Percentiles rank a stretch among this genome's conserved stretches.
phyloP scores from a whole-genome alignment of 2,888 invertebrate species.

The Monoplex corrugatus region DNA sequence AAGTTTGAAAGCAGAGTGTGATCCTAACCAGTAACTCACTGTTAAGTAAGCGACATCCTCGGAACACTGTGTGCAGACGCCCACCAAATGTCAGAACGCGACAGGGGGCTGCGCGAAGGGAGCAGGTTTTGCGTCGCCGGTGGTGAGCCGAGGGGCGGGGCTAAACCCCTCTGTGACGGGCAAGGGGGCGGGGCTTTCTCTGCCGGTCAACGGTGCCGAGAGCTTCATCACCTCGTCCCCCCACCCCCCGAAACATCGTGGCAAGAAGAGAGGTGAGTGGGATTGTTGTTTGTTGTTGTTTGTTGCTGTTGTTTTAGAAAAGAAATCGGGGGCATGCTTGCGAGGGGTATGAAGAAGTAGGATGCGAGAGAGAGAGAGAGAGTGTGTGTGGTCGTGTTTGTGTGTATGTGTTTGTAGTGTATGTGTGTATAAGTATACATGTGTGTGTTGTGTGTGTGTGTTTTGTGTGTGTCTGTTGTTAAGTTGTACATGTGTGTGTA shows the following conservation, averaged over 20 bases:
- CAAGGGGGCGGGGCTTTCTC: constrained; percentile 20
- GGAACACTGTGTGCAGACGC: constrained; percentile 17
- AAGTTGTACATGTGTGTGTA: background rate
- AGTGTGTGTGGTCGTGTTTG: background rate
- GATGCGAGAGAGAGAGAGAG: too few relatives aligned
- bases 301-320: too few relatives aligned
- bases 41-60: too few relatives aligned
- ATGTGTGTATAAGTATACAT: too few relatives aligned
- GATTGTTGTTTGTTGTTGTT: background rate
- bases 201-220: constrained; percentile 52
- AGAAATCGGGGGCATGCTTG: too few relatives aligned
- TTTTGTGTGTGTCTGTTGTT: constrained; percentile 8
- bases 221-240: constrained; percentile 71
- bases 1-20: too few relatives aligned
- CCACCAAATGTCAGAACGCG: constrained; percentile 10
- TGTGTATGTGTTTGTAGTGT: background rate
- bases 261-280: constrained; percentile 61
- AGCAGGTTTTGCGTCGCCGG: background rate
- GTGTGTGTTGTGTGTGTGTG: background rate
- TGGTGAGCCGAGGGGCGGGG: background rate
- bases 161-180: background rate
- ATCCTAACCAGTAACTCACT: too few relatives aligned
- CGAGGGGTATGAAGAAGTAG: too few relatives aligned
- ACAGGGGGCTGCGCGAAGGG: background rate
- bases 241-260: constrained; percentile 55